Percentiles rank a stretch among this genome's conserved stretches.
These are phyloP conservation scores for Leucoraja erinaceus DNA, from an alignment of 2,113 vertebrate species.

Conservation along the genomic window DNA sequence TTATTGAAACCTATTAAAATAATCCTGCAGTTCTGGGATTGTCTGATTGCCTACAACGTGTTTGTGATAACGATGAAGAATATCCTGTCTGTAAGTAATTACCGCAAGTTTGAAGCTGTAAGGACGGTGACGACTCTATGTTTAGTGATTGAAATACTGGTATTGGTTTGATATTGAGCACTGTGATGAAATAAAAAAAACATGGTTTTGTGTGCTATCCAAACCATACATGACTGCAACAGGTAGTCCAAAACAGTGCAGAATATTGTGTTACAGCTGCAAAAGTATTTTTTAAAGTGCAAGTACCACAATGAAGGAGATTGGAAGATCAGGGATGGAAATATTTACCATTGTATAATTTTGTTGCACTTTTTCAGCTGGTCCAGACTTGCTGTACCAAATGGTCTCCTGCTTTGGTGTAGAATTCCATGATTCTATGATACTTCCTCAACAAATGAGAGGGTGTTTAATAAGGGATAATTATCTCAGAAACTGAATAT, in stretches of 20 bases:
- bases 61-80: conserved; percentile 99
- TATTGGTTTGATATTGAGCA: no score
- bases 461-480: background rate
- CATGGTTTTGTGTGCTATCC: no score
- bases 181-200: no score
- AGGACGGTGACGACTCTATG: background rate
- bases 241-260: no score
- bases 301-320: no score
- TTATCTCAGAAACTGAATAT: background rate
- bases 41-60: conserved; percentile 94
- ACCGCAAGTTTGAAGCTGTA: background rate
- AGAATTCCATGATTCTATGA: no score
- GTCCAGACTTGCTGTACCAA: background rate
- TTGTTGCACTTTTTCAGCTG: background rate
- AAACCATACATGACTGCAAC: no score
- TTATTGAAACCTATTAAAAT: conserved; percentile 89
- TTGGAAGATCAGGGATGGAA: no score
- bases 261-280: no score
- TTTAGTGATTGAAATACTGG: background rate
- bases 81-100: conserved; percentile 76
- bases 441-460: background rate
- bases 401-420: no score
- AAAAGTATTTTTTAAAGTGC: no score
- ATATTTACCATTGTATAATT: background rate
- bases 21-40: conserved; percentile 94